Base-by-base conservation (phyloP, 1,140 invertebrate genomes). In the Octopus sinensis region DNA sequence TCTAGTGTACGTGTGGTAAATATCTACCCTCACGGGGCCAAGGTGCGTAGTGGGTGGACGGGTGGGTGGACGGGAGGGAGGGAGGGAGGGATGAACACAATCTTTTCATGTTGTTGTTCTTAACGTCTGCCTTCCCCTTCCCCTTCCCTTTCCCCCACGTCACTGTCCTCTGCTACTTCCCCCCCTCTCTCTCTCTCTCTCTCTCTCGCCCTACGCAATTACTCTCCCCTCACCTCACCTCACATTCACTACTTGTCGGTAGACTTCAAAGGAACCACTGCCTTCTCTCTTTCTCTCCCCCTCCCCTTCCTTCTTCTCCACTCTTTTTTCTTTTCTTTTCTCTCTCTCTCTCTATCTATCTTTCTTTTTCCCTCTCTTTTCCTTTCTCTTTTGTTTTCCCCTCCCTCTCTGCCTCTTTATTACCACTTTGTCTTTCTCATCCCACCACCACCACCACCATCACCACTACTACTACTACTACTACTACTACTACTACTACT, bases 321-420 rank as follows among this genome's bases (percentile, higher is more conserved):
- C 9, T 68, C 9, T n/a, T 68, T 9, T 10, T n/a, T 9, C n/a
- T n/a, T 10, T 68, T n/a, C n/a, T n/a, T 68, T n/a, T 68, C 62
- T 68, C 62, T 68, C 62, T 68, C 62, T 68, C 62, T 68, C 62
- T 68, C 62, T 68, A 9, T 68, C 62, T 68, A 9, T 68, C 62
- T 68, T n/a, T 68, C 62, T 68, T n/a, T 68, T n/a, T 68, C 62
- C n/a, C 62, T 68, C 62, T 68, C 62, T 68, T n/a, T 68, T n/a
- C 62, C 3, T 12, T 12, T 12, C 3, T 3, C 3, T n/a, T 13
- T 12, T 0, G 1, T 12, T 68, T 68, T 12, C 10, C n/a, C 62
- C 12, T 13, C 12, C 10, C 12, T 3, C 1, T 68, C 62, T 68
- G 62, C 1, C n/a, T 68, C 12, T 68, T n/a, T 68, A 13, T 68